Evolutionary conservation across 2,888 invertebrate species (phyloP).

Genomic region (Leptopilina drosophilae): DNA sequence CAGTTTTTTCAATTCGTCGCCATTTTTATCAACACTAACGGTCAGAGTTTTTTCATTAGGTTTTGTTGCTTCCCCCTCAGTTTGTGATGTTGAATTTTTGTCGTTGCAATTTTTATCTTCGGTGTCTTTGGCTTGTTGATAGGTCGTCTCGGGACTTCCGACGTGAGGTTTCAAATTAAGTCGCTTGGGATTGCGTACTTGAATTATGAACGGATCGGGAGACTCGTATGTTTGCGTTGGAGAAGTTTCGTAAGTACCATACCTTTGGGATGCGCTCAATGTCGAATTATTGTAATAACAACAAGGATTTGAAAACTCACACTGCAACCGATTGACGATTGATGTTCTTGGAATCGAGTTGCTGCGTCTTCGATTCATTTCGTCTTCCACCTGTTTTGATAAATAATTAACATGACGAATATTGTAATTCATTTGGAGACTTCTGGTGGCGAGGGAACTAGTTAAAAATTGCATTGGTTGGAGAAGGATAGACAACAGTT

Average conservation of each 20-base stretch:
- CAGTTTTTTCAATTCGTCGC: neutral
- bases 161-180: conserved; percentile 67
- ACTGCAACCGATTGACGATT: neutral
- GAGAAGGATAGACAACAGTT: too few species aligned
- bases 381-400: conserved; percentile 57
- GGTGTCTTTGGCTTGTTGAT: conserved; percentile 38
- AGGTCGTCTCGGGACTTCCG: conserved; percentile 65
- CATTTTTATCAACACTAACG: neutral
- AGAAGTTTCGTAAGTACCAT: neutral
- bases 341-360: neutral
- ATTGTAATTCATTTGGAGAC: too few species aligned
- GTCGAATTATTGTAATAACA: neutral
- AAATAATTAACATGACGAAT: neutral
- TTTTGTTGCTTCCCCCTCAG: conserved; percentile 62
- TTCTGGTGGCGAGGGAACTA: too few species aligned
- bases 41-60: conserved; percentile 44
- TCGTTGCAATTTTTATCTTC: neutral
- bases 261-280: neutral
- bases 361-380: conserved; percentile 66
- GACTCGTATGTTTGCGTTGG: conserved; percentile 56
- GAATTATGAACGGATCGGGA: conserved; percentile 66
- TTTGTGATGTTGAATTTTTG: neutral
- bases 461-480: too few species aligned
- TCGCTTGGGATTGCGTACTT: conserved; percentile 62
- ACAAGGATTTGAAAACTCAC: conserved; percentile 1